Evolutionary conservation across 2,113 vertebrate species (phyloP).

Genomic region (Mixornis gularis): DNA sequence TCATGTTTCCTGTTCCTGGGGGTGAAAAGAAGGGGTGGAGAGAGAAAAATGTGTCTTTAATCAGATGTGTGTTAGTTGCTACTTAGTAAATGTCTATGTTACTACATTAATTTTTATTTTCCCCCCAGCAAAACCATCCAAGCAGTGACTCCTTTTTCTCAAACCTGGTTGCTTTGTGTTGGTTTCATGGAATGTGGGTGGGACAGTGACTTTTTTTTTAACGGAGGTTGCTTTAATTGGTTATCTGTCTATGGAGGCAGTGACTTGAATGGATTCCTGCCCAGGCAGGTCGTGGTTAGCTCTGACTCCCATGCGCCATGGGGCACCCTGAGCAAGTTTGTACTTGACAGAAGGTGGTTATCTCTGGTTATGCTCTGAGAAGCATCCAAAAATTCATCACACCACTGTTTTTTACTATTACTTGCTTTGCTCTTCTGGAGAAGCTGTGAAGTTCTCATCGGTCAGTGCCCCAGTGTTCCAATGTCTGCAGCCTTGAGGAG

Average conservation of each 20-base stretch:
- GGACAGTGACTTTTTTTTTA: not conserved
- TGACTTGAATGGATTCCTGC: not conserved
- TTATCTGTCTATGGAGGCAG: not conserved
- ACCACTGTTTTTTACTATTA: not conserved
- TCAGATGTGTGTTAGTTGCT: not conserved
- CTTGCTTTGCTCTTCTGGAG: not conserved
- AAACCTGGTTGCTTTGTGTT: not conserved
- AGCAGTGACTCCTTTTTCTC: not conserved
- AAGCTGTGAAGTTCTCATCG: not conserved
- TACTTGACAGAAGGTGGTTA: not conserved
- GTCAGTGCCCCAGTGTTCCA: not conserved
- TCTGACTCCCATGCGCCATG: fast-evolving
- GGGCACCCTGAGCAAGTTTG: not conserved
- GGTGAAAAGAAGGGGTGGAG: not conserved
- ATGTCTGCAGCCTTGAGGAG: not conserved
- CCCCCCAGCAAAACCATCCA: not conserved
- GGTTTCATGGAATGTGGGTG: not conserved
- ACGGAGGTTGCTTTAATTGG: not conserved
- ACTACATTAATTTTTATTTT: not conserved
- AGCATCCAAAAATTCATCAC: not conserved
- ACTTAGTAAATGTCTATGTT: not conserved
- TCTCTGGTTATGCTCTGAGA: not conserved
- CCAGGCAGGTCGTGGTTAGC: not conserved
- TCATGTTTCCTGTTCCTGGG: constrained; percentile 2
- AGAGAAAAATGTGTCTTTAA: not conserved